Evolutionary conservation across 2,888 invertebrate genomes (phyloP).

Genomic region (Stenodera caucasica): DNA sequence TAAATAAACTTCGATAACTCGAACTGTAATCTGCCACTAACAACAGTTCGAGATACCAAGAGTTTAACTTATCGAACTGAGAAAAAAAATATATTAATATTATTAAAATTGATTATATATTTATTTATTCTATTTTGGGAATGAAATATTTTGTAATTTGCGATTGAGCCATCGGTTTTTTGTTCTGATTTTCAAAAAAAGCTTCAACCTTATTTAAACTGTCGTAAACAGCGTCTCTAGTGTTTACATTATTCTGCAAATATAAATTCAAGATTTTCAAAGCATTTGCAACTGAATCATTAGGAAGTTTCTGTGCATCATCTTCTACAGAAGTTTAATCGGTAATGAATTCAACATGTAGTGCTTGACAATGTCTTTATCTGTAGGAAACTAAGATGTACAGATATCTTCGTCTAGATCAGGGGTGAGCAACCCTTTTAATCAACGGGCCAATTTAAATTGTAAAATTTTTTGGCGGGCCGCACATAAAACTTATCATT

Average conservation of each 20-base stretch:
- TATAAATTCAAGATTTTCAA: constrained; percentile 9
- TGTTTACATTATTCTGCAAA: not conserved
- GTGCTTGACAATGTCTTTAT: constrained; percentile 27
- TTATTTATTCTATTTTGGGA: not conserved
- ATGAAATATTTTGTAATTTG: constrained; percentile 3
- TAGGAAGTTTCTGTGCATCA: constrained; percentile 21
- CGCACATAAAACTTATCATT: not conserved
- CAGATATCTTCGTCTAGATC: constrained; percentile 25
- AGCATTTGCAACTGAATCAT: constrained; percentile 22
- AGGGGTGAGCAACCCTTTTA: constrained; percentile 13
- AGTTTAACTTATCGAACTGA: constrained; percentile 4
- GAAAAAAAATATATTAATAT: not conserved
- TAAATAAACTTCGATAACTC: not conserved
- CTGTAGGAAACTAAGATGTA: constrained; percentile 25
- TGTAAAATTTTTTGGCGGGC: not conserved
- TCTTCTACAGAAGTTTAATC: constrained; percentile 19
- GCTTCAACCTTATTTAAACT: constrained; percentile 8
- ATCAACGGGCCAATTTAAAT: constrained; percentile 9
- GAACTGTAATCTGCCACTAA: constrained; percentile 3
- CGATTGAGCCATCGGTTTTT: not conserved
- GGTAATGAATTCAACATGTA: constrained; percentile 17
- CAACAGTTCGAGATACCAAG: constrained; percentile 6
- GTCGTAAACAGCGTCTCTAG: not conserved
- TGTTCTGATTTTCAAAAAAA: constrained; percentile 4
- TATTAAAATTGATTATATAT: not conserved